Evolutionary conservation across 2,113 vertebrate species (phyloP).

Genomic region (Emydura subglobosa): DNA sequence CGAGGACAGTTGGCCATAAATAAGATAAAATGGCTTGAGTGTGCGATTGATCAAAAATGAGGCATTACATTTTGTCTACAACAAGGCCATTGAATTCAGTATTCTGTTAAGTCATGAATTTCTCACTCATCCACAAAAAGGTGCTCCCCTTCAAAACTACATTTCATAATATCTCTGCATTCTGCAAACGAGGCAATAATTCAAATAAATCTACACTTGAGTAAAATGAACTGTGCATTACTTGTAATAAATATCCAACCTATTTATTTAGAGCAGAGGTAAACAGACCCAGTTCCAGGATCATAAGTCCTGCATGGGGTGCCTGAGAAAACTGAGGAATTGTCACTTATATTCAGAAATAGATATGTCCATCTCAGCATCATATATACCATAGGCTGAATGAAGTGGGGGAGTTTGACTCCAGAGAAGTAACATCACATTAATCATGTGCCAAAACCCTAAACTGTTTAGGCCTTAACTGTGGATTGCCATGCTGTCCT

Average conservation of each 20-base stretch:
- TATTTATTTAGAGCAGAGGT: background rate
- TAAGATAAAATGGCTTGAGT: constrained; percentile 34
- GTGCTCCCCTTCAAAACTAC: constrained; percentile 26
- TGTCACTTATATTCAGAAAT: rapidly evolving
- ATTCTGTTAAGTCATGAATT: background rate
- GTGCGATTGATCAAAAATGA: constrained; percentile 47
- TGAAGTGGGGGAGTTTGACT: background rate
- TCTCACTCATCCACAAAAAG: constrained; percentile 29
- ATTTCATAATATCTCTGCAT: constrained; percentile 36
- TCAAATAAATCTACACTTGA: background rate
- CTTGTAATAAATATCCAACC: background rate
- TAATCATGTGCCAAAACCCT: background rate
- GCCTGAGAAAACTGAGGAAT: background rate
- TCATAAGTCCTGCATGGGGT: background rate
- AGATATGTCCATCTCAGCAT: background rate
- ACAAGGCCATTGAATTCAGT: constrained; percentile 19
- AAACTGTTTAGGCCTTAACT: background rate
- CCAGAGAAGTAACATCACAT: background rate
- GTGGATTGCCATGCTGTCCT: background rate
- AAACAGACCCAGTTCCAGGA: background rate
- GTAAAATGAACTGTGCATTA: background rate
- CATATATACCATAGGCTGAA: too few relatives aligned
- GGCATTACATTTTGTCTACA: constrained; percentile 13
- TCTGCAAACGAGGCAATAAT: background rate
- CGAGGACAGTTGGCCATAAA: constrained; percentile 40